Evolutionary conservation across 2,888 invertebrate genomes (phyloP), one percentile per base, ranked within the genome.

Genomic region (Mechanitis mazaeus): DNA sequence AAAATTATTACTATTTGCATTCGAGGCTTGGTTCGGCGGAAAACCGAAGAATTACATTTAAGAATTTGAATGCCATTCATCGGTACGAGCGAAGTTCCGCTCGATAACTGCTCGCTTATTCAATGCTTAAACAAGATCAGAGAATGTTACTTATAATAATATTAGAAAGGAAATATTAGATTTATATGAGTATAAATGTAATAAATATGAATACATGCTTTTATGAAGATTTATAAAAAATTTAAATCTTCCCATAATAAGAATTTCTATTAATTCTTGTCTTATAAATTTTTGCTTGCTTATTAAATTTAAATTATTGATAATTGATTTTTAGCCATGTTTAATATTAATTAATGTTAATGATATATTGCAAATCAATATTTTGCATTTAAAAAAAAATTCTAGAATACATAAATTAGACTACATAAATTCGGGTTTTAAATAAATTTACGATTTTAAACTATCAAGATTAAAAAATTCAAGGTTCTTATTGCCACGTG

Each of bases 41-140:
- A 61, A 65, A 65, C 64, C 64, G 64, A 53, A 55, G 64, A 62
- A 56, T 63, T 58, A 59, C 59, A 60, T 54, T 56, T 61, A 65
- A 59, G 58, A 60, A 64, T 66, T 60, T 53, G 58, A 69, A 64
- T 66, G 61, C 64, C 64, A 65, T 68, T 67, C 64, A 56, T 59
- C 64, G 59, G 58, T 42, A 35, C 56, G 56, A 65, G 65, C 59
- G 50, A 50, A 54, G 60, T 57, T 57, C 60, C 54, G 60, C 38
- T 61, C 56, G 60, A 57, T 61, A 56, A 45, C 45, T 35, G 56
- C 45, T 61, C 56, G 42, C 53, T 50, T 50, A 50, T 50, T 50
- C 50, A 50, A 31, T 50, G 50, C 3, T 50, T 50, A 31, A 50
- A 50, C 50, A 50, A 50, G 50, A 50, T 50, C 50, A 50, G 50